These are phyloP conservation scores for Drosophila yakuba DNA, from an alignment of 1,140 invertebrate genomes.

Conservation along the genomic window DNA sequence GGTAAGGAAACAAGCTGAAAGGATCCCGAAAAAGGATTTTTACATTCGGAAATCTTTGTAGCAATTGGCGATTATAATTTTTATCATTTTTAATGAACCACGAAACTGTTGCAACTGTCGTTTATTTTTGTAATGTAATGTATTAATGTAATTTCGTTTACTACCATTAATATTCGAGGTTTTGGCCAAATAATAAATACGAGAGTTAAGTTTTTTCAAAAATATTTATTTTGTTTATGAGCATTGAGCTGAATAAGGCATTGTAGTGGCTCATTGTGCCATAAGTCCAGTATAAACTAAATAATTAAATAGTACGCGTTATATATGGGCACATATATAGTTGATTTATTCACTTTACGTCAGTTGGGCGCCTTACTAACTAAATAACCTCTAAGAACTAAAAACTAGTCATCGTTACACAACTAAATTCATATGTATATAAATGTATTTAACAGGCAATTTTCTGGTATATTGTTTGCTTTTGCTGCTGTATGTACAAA, in stretches of 20 bases:
- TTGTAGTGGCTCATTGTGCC: conserved; percentile 61
- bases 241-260: conserved; percentile 59
- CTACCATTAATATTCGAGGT: too few species aligned
- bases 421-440: conserved; percentile 72
- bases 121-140: too few species aligned
- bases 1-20: background rate
- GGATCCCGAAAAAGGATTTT: too few species aligned
- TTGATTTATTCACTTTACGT: conserved; percentile 45
- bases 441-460: conserved; percentile 83
- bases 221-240: conserved; percentile 71
- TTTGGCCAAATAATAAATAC: too few species aligned
- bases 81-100: too few species aligned
- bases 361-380: conserved; percentile 58
- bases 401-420: conserved; percentile 51
- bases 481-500: conserved; percentile 60
- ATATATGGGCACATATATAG: conserved; percentile 47
- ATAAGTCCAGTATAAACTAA: conserved; percentile 70
- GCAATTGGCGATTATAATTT: too few species aligned
- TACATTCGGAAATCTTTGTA: too few species aligned
- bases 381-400: conserved; percentile 79
- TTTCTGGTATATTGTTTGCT: conserved; percentile 70
- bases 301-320: conserved; percentile 58
- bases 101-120: too few species aligned
- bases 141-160: too few species aligned
- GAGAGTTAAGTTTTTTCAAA: conserved; percentile 10